Conservation (phyloP, 2,113 vertebrate species). For the Trachemys scripta region DNA sequence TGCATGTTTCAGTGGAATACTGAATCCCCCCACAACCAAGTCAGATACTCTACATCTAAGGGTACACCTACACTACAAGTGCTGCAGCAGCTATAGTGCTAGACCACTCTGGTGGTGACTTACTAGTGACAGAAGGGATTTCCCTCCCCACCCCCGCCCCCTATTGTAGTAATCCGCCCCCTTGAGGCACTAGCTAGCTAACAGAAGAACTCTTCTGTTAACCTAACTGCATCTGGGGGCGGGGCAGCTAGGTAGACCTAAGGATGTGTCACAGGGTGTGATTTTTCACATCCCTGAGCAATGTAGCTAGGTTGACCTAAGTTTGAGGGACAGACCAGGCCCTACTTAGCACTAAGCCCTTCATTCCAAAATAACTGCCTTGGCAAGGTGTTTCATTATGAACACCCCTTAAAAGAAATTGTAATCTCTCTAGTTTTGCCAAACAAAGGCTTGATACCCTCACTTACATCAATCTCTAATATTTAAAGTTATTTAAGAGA, state of each 20-base stretch:
- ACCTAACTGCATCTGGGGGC: background rate
- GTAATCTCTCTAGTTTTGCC: background rate
- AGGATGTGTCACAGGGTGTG: background rate
- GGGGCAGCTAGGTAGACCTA: too few relatives aligned
- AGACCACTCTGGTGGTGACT: too few relatives aligned
- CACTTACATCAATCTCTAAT: too few relatives aligned
- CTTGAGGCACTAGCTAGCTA: background rate
- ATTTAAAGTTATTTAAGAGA: too few relatives aligned
- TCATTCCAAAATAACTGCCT: background rate
- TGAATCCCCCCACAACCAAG: background rate
- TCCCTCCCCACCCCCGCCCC: too few relatives aligned
- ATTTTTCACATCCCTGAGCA: background rate
- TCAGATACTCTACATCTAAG: background rate
- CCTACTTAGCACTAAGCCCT: background rate
- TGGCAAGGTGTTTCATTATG: background rate
- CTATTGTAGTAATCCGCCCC: background rate
- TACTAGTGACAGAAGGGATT: background rate
- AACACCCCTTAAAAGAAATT: background rate
- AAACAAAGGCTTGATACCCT: background rate
- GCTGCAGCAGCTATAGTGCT: too few relatives aligned
- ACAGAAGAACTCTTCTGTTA: background rate
- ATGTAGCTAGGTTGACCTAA: background rate
- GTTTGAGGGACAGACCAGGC: background rate
- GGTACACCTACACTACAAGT: background rate
- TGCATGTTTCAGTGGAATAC: background rate